Evolutionary conservation across 2,113 vertebrate species (phyloP).

Genomic region (Lipophrys pholis): DNA sequence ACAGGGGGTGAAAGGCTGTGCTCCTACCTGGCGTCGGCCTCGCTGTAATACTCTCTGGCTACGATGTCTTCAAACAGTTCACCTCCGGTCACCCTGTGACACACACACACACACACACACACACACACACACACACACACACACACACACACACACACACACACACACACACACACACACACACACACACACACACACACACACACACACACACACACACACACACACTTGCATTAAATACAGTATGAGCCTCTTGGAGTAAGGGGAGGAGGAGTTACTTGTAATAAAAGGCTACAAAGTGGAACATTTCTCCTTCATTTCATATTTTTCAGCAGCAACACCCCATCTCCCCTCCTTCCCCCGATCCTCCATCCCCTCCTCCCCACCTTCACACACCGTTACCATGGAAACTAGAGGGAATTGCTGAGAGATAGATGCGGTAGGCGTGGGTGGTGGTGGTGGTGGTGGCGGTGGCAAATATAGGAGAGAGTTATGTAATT

Average conservation of each 20-base stretch:
- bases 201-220: conserved; percentile 39
- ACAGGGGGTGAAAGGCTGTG: neutral
- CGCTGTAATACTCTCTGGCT: conserved; percentile 85
- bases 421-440: conserved; percentile 59
- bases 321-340: conserved; percentile 2
- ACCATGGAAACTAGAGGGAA: conserved; percentile 76
- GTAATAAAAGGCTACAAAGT: conserved; percentile 1
- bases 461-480: conserved; percentile 40
- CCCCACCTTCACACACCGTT: conserved; percentile 44
- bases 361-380: neutral
- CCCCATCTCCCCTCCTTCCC: conserved; percentile 8
- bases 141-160: conserved; percentile 19
- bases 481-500: conserved; percentile 64
- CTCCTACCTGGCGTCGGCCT: conserved; percentile 84
- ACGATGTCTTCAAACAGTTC: conserved; percentile 86
- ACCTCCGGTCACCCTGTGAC: conserved; percentile 82
- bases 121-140: conserved; percentile 39
- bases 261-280: neutral
- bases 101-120: conserved; percentile 21
- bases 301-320: conserved; percentile 18
- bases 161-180: conserved; percentile 5
- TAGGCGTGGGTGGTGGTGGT: conserved; percentile 58
- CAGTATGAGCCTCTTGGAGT: neutral
- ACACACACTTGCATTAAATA: neutral
- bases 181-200: conserved; percentile 29